A percentile compares a stretch with the other conserved stretches of the same genome.
phyloP scores from a whole-genome alignment of 2,113 vertebrate species.

The Charadrius vociferus region DNA sequence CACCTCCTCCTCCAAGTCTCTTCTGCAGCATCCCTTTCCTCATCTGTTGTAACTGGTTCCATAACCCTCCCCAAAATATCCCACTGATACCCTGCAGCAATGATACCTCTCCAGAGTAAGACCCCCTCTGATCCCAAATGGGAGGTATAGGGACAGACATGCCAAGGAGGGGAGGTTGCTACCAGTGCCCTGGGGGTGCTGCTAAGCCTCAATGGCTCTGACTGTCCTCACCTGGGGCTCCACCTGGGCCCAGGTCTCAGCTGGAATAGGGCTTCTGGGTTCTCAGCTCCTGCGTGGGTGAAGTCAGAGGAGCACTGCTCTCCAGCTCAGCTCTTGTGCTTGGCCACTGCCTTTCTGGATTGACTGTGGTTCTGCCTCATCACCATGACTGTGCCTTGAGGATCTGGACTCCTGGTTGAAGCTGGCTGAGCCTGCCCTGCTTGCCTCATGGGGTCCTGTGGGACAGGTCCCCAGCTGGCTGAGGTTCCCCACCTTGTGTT shows the following conservation, averaged over 20 bases:
- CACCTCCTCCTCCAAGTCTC: not conserved
- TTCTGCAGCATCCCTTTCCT: not conserved
- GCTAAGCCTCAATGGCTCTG: not conserved
- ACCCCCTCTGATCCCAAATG: not conserved
- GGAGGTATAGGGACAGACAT: not conserved
- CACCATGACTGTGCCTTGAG: rapidly evolving
- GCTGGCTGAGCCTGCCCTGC: not conserved
- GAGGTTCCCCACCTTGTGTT: too few relatives aligned
- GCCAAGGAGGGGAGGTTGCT: not conserved
- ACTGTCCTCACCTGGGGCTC: not conserved
- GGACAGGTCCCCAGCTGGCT: too few relatives aligned
- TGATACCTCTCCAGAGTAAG: not conserved
- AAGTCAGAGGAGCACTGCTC: rapidly evolving
- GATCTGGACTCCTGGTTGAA: not conserved
- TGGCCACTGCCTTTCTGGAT: not conserved
- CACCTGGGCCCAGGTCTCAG: not conserved
- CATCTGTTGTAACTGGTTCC: not conserved
- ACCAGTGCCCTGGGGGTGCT: not conserved
- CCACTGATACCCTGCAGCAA: not conserved
- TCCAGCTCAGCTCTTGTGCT: not conserved
- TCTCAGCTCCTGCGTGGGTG: not conserved
- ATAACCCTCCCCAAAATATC: not conserved
- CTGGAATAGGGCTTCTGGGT: not conserved
- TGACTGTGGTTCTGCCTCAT: not conserved
- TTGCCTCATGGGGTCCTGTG: rapidly evolving